Evolutionary conservation across 2,113 vertebrate species (phyloP).

Genomic region (Vulpes lagopus): DNA sequence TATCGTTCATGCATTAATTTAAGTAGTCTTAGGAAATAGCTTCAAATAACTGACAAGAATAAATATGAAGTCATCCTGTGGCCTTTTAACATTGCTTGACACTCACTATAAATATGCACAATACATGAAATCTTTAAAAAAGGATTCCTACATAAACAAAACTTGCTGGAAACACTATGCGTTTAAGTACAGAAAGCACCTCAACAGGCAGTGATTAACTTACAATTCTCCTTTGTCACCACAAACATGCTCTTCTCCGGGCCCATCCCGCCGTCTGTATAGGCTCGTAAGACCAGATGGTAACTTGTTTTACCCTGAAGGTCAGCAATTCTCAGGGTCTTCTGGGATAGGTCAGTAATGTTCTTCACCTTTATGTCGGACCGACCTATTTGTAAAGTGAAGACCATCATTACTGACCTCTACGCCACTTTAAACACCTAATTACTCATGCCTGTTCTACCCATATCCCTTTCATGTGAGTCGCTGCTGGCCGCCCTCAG

Average conservation of each 20-base stretch:
- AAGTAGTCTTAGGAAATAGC: not conserved
- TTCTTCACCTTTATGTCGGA: constrained; percentile 88
- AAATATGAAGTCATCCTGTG: not conserved
- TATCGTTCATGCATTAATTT: not conserved
- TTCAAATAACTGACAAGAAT: not conserved
- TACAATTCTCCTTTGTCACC: constrained; percentile 90
- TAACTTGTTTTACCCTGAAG: constrained; percentile 91
- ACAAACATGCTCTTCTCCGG: constrained; percentile 87
- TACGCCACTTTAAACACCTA: not conserved
- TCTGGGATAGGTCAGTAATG: constrained; percentile 88
- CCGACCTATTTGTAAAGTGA: constrained; percentile 80
- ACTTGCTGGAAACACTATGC: not conserved
- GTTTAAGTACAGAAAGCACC: not conserved
- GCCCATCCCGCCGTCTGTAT: constrained; percentile 87
- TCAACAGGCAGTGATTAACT: constrained; percentile 63
- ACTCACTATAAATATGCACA: not conserved
- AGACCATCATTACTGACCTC: not conserved
- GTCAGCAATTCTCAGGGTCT: constrained; percentile 87
- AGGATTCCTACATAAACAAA: not conserved
- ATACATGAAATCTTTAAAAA: not conserved
- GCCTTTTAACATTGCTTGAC: not conserved
- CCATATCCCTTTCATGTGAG: not conserved
- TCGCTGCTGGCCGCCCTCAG: not conserved
- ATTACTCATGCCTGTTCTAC: not conserved
- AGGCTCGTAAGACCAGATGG: constrained; percentile 87